These are phyloP conservation scores for Eleginops maclovinus DNA, from an alignment of 2,113 vertebrate genomes.

Conservation along the genomic window DNA sequence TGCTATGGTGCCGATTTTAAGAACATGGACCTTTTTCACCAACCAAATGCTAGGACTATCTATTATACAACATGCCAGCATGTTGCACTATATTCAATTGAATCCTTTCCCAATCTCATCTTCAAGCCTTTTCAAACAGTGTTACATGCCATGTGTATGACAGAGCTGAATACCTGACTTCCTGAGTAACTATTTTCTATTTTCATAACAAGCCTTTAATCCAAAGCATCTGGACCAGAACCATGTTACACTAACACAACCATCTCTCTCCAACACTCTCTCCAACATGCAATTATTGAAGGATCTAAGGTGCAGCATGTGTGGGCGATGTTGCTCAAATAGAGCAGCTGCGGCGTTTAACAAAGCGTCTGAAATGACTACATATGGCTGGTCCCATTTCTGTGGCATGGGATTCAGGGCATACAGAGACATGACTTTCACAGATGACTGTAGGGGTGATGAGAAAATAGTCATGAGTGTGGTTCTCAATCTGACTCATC, in stretches of 20 bases:
- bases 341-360: slow-evolving; percentile 68
- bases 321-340: slow-evolving; percentile 74
- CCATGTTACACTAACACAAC: slow-evolving; percentile 63
- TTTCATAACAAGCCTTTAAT: slow-evolving; percentile 73
- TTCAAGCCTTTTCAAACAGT: slow-evolving; percentile 39
- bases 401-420: slow-evolving; percentile 53
- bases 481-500: slow-evolving; percentile 76
- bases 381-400: slow-evolving; percentile 47
- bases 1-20: slow-evolving; percentile 70
- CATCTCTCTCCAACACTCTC: slow-evolving; percentile 60
- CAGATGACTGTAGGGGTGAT: slow-evolving; percentile 60
- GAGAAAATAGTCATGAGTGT: slow-evolving; percentile 68
- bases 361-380: slow-evolving; percentile 70
- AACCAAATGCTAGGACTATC: slow-evolving; percentile 61
- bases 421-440: slow-evolving; percentile 47
- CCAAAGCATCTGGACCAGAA: slow-evolving; percentile 73
- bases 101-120: slow-evolving; percentile 60
- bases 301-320: slow-evolving; percentile 70
- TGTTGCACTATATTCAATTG: slow-evolving; percentile 52
- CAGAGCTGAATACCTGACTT: slow-evolving; percentile 61
- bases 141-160: slow-evolving; percentile 66
- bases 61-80: slow-evolving; percentile 65
- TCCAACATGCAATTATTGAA: slow-evolving; percentile 67
- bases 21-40: slow-evolving; percentile 62
- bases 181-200: slow-evolving; percentile 62